phyloP scores from a whole-genome alignment of 2,113 vertebrate genomes.

The Hymenochirus boettgeri region DNA sequence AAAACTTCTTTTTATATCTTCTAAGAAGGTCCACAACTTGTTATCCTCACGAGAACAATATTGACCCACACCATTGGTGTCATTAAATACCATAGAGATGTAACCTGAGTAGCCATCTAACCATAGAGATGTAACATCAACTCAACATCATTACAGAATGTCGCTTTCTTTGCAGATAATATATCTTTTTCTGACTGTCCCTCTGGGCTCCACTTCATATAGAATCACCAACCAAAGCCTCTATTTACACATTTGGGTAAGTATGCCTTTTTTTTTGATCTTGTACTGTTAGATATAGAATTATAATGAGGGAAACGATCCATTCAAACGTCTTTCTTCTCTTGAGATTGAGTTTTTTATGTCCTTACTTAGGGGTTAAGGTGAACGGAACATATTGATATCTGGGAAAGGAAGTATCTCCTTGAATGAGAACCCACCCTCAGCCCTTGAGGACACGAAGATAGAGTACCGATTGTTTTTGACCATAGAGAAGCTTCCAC shows the following conservation, averaged over 20 bases:
- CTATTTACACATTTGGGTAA: conserved; percentile 93
- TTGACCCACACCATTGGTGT: too few relatives aligned
- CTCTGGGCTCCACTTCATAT: conserved; percentile 67
- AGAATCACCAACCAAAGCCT: conserved; percentile 73
- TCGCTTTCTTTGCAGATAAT: conserved; percentile 66
- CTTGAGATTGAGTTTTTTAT: neutral
- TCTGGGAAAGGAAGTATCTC: conserved; percentile 70
- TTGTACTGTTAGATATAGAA: too few relatives aligned
- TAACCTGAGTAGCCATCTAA: too few relatives aligned
- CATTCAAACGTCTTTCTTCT: too few relatives aligned
- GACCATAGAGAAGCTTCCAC: conserved; percentile 72
- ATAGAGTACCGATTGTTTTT: conserved; percentile 75
- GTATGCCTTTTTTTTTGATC: conserved; percentile 36
- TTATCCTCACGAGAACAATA: too few relatives aligned
- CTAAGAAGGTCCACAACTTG: too few relatives aligned
- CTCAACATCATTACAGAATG: too few relatives aligned
- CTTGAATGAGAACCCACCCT: conserved; percentile 70
- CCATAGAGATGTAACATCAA: too few relatives aligned
- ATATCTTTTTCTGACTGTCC: conserved; percentile 78
- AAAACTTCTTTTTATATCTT: too few relatives aligned
- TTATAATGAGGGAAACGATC: too few relatives aligned
- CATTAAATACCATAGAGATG: too few relatives aligned
- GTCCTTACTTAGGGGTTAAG: conserved; percentile 64
- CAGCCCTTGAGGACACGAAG: conserved; percentile 73
- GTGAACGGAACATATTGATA: conserved; percentile 69